Conservation (phyloP, 2,113 vertebrate species). For the Nycticryphes semicollaris region DNA sequence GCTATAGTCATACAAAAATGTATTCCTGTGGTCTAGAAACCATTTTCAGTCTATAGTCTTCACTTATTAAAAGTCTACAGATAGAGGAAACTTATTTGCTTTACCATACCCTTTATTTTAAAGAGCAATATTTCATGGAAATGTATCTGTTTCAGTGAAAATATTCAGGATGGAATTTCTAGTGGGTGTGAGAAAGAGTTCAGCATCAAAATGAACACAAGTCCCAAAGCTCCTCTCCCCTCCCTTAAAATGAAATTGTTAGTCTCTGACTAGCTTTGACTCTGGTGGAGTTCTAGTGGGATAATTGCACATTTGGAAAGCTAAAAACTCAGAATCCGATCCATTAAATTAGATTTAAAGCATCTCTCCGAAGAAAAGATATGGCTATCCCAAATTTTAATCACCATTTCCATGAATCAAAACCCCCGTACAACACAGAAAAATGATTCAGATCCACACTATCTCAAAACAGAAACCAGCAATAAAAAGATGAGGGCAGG, state of each 20-base stretch:
- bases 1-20: not conserved
- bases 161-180: slow-evolving; percentile 18
- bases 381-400: not conserved
- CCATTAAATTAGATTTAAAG: slow-evolving; percentile 5
- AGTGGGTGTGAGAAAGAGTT: slow-evolving; percentile 40
- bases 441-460: not conserved
- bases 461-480: not conserved
- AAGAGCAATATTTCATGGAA: slow-evolving; percentile 18
- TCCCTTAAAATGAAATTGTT: slow-evolving; percentile 29
- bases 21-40: not conserved
- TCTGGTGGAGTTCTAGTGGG: slow-evolving; percentile 4
- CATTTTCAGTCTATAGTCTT: not conserved
- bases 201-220: slow-evolving; percentile 8
- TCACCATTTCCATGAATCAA: not conserved
- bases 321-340: not conserved
- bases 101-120: not conserved
- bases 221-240: slow-evolving; percentile 43
- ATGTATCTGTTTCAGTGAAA: slow-evolving; percentile 25
- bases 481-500: not conserved
- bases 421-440: not conserved
- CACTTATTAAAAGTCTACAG: not conserved
- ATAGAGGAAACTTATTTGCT: not conserved
- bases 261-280: not conserved
- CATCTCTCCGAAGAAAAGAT: not conserved
- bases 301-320: not conserved